Evolutionary conservation across 2,797 vertebrate genomes (phyloP).

Genomic region (Enteromius afrohamiltoni): DNA sequence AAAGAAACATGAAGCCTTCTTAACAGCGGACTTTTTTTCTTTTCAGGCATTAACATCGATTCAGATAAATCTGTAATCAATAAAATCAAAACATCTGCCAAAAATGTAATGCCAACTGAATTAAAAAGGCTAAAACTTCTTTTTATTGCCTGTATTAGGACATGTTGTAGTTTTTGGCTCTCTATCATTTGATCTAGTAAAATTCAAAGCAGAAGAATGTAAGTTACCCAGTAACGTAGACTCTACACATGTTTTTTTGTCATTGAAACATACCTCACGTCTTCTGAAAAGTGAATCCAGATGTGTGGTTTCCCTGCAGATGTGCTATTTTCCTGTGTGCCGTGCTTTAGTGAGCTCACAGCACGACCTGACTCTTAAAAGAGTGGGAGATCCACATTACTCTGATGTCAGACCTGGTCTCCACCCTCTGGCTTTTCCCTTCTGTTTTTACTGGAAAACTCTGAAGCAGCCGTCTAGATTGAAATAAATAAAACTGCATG

Average conservation of each 20-base stretch:
- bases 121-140: no score
- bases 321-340: slow-evolving; percentile 52
- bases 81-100: not conserved
- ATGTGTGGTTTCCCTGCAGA: slow-evolving; percentile 59
- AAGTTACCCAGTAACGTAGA: no score
- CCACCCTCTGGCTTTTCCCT: slow-evolving; percentile 12
- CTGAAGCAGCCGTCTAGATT: not conserved
- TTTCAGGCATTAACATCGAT: not conserved
- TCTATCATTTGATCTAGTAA: not conserved
- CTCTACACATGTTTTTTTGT: not conserved
- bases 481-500: not conserved
- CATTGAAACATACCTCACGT: slow-evolving; percentile 65
- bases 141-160: no score
- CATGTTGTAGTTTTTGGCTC: not conserved
- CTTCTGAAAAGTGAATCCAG: slow-evolving; percentile 60
- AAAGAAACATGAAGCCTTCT: not conserved
- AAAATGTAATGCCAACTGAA: not conserved
- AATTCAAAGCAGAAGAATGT: not conserved
- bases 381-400: slow-evolving; percentile 59
- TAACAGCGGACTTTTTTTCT: not conserved
- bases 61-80: not conserved
- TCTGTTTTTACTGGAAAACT: slow-evolving; percentile 8
- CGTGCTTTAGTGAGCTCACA: slow-evolving; percentile 46
- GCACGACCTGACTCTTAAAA: slow-evolving; percentile 60
- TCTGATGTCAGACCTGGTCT: slow-evolving; percentile 66